Evolutionary conservation across 2,888 invertebrate genomes (phyloP).

Genomic region (Miltochrista miniata): DNA sequence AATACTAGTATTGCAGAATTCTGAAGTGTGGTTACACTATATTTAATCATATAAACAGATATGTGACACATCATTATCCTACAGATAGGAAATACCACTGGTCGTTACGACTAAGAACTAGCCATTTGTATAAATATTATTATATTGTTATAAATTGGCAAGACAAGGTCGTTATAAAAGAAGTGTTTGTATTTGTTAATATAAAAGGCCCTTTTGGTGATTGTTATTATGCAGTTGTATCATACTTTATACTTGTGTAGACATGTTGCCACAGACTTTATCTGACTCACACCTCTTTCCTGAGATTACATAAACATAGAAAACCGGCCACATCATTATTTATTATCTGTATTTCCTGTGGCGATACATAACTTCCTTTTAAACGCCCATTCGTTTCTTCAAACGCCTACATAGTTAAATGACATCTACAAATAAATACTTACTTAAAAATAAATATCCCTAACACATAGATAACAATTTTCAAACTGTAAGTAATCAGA

Average conservation of each 20-base stretch:
- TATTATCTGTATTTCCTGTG: slow-evolving; percentile 23
- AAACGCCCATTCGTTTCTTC: slow-evolving; percentile 17
- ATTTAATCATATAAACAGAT: slow-evolving; percentile 23
- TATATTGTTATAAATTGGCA: slow-evolving; percentile 43
- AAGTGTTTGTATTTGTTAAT: slow-evolving; percentile 23
- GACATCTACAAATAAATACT: slow-evolving; percentile 26
- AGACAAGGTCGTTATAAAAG: slow-evolving; percentile 41
- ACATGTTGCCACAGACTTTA: slow-evolving; percentile 12
- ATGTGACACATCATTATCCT: slow-evolving; percentile 30
- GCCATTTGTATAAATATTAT: slow-evolving; percentile 14
- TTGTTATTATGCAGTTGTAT: slow-evolving; percentile 16
- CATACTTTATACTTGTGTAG: slow-evolving; percentile 15
- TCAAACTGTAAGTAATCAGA: slow-evolving; percentile 33
- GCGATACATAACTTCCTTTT: not conserved
- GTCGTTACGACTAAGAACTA: slow-evolving; percentile 19
- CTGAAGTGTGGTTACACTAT: slow-evolving; percentile 12
- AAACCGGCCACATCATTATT: slow-evolving; percentile 17
- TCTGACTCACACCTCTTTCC: slow-evolving; percentile 19
- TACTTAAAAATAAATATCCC: slow-evolving; percentile 32
- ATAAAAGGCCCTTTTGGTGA: slow-evolving; percentile 48
- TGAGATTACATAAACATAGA: slow-evolving; percentile 13
- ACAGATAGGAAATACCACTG: slow-evolving; percentile 18
- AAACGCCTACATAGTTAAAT: slow-evolving; percentile 12
- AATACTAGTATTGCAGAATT: slow-evolving; percentile 21
- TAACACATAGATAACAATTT: slow-evolving; percentile 31